phyloP scores from a whole-genome alignment of 2,113 vertebrate genomes.

The Urocynchramus pylzowi region DNA sequence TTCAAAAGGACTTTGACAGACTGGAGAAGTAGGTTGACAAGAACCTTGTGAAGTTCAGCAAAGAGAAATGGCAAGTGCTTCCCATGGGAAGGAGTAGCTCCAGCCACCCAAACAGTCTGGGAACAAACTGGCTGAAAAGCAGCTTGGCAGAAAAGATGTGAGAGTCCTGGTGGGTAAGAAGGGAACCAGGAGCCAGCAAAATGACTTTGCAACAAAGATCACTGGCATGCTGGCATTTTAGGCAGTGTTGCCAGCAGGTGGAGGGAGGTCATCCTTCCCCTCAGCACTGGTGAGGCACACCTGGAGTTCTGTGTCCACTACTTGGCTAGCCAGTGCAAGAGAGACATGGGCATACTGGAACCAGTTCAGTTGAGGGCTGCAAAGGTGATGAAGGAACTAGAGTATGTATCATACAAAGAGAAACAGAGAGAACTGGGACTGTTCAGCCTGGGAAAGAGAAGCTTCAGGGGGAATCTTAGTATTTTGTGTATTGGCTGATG shows the following conservation, averaged over 20 bases:
- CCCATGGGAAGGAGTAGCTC: not conserved
- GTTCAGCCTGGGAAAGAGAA: not conserved
- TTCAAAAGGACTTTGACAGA: not conserved
- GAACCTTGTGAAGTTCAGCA: not conserved
- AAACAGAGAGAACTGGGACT: not conserved
- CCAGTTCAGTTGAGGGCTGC: not conserved
- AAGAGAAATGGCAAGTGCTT: not conserved
- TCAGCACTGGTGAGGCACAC: not conserved
- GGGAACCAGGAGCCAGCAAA: not conserved
- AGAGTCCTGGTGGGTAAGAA: not conserved
- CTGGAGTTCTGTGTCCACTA: not conserved
- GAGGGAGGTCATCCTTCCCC: not conserved
- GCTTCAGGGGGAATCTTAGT: not conserved
- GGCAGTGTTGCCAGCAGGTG: not conserved
- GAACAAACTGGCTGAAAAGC: not conserved
- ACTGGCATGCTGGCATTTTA: not conserved
- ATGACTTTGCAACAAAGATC: not conserved
- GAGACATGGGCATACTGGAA: not conserved
- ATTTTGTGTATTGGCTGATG: not conserved
- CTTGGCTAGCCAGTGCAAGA: not conserved
- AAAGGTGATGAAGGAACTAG: not conserved
- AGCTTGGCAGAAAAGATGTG: not conserved
- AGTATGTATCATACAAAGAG: not conserved
- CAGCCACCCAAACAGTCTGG: not conserved
- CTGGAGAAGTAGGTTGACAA: not conserved